phyloP scores from a whole-genome alignment of 92 coral and sea anemone species.

The Porites evermanni region DNA sequence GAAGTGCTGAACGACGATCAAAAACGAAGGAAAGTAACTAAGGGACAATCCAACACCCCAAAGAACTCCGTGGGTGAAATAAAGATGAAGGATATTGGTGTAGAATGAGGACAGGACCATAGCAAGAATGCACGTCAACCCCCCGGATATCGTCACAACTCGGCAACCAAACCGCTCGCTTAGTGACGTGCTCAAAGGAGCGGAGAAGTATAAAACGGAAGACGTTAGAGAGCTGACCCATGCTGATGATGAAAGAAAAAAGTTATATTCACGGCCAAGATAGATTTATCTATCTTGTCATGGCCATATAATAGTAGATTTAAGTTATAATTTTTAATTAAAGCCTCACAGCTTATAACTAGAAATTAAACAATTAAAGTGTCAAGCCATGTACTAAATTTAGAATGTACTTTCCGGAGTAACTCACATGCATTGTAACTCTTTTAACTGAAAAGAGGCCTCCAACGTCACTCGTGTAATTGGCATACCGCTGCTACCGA shows the following conservation, averaged over 20 bases:
- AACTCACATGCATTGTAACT: too few species aligned
- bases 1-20: constrained; percentile 13
- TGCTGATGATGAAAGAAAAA: constrained; percentile 27
- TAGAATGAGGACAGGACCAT: constrained; percentile 59
- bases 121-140: constrained; percentile 28
- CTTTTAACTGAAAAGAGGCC: too few species aligned
- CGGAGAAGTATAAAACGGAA: constrained; percentile 38
- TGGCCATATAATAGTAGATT: too few species aligned
- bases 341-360: too few species aligned
- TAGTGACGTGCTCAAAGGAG: constrained; percentile 57
- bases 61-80: constrained; percentile 52
- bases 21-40: constrained; percentile 54
- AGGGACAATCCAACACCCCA: constrained; percentile 62
- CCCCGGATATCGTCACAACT: constrained; percentile 36
- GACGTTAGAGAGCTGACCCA: constrained; percentile 61
- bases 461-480: too few species aligned
- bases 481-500: too few species aligned
- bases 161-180: constrained; percentile 59
- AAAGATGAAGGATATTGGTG: constrained; percentile 33
- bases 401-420: too few species aligned
- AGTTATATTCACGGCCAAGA: too few species aligned
- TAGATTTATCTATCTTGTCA: too few species aligned
- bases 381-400: too few species aligned
- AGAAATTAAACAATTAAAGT: too few species aligned
- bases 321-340: too few species aligned